phyloP scores from a whole-genome alignment of 2,888 invertebrate genomes.

The Tinea semifulvella region DNA sequence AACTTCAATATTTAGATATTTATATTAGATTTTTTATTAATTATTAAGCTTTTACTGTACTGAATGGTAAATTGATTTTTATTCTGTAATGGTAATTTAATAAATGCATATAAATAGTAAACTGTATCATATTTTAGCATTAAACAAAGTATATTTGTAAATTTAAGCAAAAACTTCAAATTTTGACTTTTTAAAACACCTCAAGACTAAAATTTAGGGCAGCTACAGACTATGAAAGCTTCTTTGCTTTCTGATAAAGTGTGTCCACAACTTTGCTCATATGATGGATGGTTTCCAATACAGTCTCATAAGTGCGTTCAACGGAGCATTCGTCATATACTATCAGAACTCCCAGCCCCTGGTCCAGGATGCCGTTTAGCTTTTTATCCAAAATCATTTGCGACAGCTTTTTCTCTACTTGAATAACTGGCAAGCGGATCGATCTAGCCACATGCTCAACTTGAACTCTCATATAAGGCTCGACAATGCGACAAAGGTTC shows the following conservation, averaged over 20 bases:
- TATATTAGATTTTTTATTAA: too few relatives aligned
- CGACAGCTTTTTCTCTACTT: constrained; percentile 98
- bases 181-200: too few relatives aligned
- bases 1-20: too few relatives aligned
- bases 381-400: constrained; percentile 99
- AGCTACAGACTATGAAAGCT: constrained; percentile 77
- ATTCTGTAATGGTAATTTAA: too few relatives aligned
- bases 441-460: constrained; percentile 90
- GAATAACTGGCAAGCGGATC: constrained; percentile 86
- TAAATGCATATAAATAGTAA: too few relatives aligned
- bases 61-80: too few relatives aligned
- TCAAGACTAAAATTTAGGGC: too few relatives aligned
- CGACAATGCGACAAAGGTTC: constrained; percentile 97
- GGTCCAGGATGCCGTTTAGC: constrained; percentile 96
- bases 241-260: constrained; percentile 98
- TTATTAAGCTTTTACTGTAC: too few relatives aligned
- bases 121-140: too few relatives aligned
- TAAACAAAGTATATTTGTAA: too few relatives aligned
- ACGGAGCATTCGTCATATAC: constrained; percentile 95
- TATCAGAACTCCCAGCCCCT: constrained; percentile 97
- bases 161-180: too few relatives aligned
- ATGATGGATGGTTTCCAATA: constrained; percentile 96
- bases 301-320: constrained; percentile 97
- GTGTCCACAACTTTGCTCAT: constrained; percentile 99
- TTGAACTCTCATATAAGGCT: constrained; percentile 98